Evolutionary conservation across 2,113 vertebrate species (phyloP), one percentile per base, ranked within the genome.

Genomic region (Mus spicilegus): DNA sequence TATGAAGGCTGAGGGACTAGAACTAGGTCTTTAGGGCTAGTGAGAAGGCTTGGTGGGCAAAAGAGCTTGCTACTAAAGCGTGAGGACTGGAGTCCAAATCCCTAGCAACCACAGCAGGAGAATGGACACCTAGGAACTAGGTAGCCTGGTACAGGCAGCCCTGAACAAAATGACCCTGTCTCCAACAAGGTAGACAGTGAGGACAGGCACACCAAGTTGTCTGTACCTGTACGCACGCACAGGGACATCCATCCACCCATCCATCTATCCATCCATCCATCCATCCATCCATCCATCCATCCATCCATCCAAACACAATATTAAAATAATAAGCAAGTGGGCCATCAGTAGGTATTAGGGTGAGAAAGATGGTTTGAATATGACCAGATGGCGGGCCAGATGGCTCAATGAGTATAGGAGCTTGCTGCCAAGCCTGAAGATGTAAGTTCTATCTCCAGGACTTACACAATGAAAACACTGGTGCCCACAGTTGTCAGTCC

Each of bases 361-460:
- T 58, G 13, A 39, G 65, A 76, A 91, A 93, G 85, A 61, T 11
- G 80, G 91, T 73, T 90, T 96, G 70, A 94, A 88, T 90, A 51
- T 65, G 63, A 73, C 51, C 75, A 89, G 94, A 84, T 42, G 61
- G 26, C 14, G 14, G 46, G 58, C 7, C 2, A 10, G 81, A 9
- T 63, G 19, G 58, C 39, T 33, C 82, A 65, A 1, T 65, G 14
- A 61, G 16, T 67, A 85, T 67, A 46, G 39, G 58, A 28, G 14
- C 61, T 85, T 65, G 61, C 61, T 11, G 26, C 39, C 61, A 67
- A 67, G 39, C 28, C 26, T 33, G 82, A 65, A 42, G 26, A 65
- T 42, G n/a, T 20, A 42, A 67, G 39, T 67, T 85, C 39, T 46
- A 67, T 49, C 61, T 12, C 39, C 4, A 16, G 82, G 61, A 85